Conservation (phyloP, 2,888 invertebrate species). For the Anthophora plumipes region DNA sequence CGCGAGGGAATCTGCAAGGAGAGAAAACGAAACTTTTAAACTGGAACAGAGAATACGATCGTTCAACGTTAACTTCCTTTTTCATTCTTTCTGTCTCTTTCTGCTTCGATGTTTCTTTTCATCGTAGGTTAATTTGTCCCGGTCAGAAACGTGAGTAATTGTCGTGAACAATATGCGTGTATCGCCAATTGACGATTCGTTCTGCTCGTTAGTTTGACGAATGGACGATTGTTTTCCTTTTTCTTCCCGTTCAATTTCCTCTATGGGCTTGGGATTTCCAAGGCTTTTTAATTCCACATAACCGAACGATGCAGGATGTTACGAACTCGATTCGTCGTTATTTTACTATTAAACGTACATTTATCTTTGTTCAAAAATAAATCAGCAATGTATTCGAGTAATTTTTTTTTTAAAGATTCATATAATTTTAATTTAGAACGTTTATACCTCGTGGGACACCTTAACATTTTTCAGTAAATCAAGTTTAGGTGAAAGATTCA, state of each 20-base stretch:
- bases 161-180: conserved; percentile 24
- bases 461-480: no score
- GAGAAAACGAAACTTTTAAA: no score
- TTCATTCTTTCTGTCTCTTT: not conserved
- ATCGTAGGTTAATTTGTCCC: conserved; percentile 30
- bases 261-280: not conserved
- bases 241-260: not conserved
- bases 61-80: not conserved
- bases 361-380: no score
- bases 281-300: not conserved
- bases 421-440: no score
- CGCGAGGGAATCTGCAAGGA: no score
- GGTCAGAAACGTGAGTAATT: conserved; percentile 34
- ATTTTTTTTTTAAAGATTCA: no score
- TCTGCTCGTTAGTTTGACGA: not conserved
- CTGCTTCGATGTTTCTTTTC: conserved; percentile 14
- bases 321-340: no score
- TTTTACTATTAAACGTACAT: no score
- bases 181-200: conserved; percentile 8
- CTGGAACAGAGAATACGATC: not conserved
- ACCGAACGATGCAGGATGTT: no score
- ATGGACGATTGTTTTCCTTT: not conserved
- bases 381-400: no score
- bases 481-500: no score
- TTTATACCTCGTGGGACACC: no score